Percentiles rank a stretch among this genome's conserved stretches.
Conservation (phyloP, 2,113 vertebrate species). For the Thalassarche chlororhynchos region DNA sequence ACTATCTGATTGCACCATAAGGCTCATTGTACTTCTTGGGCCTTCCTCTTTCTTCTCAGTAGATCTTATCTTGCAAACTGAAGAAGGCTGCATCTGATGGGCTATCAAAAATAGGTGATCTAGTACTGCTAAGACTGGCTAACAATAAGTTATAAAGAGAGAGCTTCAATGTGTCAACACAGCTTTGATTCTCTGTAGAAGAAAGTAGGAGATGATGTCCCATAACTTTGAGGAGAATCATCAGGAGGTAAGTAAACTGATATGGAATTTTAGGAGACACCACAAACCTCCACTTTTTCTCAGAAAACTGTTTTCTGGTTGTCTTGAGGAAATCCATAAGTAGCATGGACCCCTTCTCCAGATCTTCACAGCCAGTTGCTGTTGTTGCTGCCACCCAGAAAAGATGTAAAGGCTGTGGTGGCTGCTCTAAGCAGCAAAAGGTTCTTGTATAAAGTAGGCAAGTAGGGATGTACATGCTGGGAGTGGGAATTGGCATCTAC, state of each 20-base stretch:
- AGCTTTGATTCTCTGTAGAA: background rate
- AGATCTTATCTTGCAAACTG: background rate
- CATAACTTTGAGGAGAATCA: background rate
- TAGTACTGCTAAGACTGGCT: background rate
- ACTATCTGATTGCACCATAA: rapidly evolving
- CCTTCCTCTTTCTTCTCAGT: background rate
- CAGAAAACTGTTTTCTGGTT: background rate
- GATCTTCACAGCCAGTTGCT: background rate
- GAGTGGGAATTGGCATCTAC: background rate
- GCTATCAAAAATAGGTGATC: background rate
- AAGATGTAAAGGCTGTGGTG: background rate
- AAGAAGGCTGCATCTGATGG: background rate
- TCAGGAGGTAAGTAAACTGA: background rate
- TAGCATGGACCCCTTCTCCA: background rate
- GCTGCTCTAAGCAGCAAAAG: background rate
- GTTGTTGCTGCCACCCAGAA: background rate
- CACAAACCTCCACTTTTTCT: background rate
- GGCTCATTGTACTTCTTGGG: background rate
- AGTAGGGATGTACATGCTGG: background rate
- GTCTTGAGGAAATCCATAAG: background rate
- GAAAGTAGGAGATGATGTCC: background rate
- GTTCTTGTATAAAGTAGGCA: background rate
- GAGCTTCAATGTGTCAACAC: background rate
- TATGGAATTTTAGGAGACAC: background rate
- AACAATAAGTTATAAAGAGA: background rate